phyloP scores from a whole-genome alignment of 2,797 vertebrate genomes.

The Peromyscus nudipes region DNA sequence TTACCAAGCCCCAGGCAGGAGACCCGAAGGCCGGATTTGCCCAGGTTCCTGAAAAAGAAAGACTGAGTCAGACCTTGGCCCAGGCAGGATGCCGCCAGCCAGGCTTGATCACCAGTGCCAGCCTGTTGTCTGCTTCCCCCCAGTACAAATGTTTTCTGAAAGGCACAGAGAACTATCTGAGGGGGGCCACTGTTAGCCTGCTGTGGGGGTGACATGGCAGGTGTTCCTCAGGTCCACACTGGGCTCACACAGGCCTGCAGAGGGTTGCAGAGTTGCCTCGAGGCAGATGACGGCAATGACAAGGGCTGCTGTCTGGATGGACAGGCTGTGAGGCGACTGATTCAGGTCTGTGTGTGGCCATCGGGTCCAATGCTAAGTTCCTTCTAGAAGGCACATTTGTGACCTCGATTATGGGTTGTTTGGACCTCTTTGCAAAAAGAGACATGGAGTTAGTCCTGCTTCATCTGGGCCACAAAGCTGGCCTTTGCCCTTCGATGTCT shows the following conservation, averaged over 20 bases:
- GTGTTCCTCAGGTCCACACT: not conserved
- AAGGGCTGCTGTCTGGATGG: fast-evolving
- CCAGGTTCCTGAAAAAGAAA: slow-evolving; percentile 95
- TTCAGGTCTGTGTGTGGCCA: fast-evolving
- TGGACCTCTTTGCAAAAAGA: too few species aligned
- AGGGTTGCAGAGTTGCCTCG: not conserved
- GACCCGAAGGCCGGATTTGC: slow-evolving; percentile 97
- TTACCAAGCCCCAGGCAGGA: slow-evolving; percentile 99
- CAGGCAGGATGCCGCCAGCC: not conserved
- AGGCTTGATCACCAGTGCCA: fast-evolving
- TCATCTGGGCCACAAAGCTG: not conserved
- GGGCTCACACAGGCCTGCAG: not conserved
- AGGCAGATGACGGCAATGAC: fast-evolving
- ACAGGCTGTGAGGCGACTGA: not conserved
- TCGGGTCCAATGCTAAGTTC: fast-evolving
- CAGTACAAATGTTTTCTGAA: not conserved
- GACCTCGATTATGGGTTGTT: not conserved
- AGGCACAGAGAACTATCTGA: not conserved
- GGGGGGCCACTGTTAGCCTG: not conserved
- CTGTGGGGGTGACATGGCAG: not conserved
- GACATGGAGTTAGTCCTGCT: not conserved
- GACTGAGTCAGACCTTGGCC: slow-evolving; percentile 59
- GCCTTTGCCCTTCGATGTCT: not conserved
- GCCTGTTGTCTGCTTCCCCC: fast-evolving
- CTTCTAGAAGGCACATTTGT: not conserved